Evolutionary conservation across 1,140 invertebrate genomes (phyloP), one percentile per base, ranked within the genome.

Genomic region (Meloidogyne hapla): DNA sequence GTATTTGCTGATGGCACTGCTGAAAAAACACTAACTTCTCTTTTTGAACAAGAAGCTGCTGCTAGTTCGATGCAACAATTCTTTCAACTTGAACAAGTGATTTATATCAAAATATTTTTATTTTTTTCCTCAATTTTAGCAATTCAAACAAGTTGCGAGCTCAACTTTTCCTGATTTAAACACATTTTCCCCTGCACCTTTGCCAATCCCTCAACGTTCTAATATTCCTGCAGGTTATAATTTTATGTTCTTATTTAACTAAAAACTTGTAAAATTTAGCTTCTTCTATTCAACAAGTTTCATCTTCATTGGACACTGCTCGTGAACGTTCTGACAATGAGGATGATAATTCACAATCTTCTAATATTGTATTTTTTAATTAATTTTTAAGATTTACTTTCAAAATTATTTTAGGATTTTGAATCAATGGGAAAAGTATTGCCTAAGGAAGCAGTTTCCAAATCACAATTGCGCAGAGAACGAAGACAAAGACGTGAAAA

Each of bases 361-460:
- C 70, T 1, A 73, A 73, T 12, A 73, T 73, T 61, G 70, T 73
- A 28, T 4, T 33, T 15, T 21, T 72, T 9, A 6, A 42, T 62
- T 3, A 12, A 8, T 15, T 28, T n/a, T 6, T n/a, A 48, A n/a
- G 12, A n/a, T 48, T 6, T 70, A 28, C 21, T 8, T 73, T 73
- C 9, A 78, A 69, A n/a, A n/a, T n/a, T 45, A 33, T 69, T 80
- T 67, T 42, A 83, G 81, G 75, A 81, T 63, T 69, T 82, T 63
- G 45, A 69, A 71, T 80, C 74, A n/a, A 62, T 84, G 72, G 80
- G 82, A 66, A 82, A 78, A 73, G 40, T 85, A 28, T 79, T 78
- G 26, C 48, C 76, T 8, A 68, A 65, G 45, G 77, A 82, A 71
- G 38, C 69, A 12, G 12, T 23, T 25, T 80, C 80, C 13, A 69